Percentiles rank a stretch among this genome's conserved stretches.
Evolutionary conservation across 2,113 vertebrate genomes (phyloP).

Genomic region (Callocephalon fimbriatum): DNA sequence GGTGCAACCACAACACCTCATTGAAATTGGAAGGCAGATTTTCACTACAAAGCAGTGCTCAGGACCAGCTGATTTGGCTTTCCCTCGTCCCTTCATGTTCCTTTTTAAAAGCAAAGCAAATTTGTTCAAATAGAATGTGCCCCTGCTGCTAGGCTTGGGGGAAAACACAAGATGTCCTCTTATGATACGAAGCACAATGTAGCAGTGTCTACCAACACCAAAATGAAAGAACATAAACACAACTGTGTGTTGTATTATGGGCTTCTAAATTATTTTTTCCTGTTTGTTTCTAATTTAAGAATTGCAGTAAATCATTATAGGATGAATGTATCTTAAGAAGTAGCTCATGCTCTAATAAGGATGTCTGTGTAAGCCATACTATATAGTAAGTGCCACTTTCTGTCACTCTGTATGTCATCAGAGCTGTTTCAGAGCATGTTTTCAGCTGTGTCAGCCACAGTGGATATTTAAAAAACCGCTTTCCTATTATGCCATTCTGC

Average conservation of each 20-base stretch:
- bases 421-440: background rate
- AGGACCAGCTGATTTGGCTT: background rate
- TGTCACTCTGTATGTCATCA: background rate
- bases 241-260: background rate
- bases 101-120: background rate
- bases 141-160: background rate
- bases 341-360: background rate
- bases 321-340: background rate
- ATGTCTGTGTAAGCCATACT: background rate
- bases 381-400: background rate
- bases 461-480: background rate
- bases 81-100: background rate
- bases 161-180: background rate
- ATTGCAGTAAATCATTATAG: background rate
- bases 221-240: background rate
- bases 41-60: background rate
- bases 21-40: background rate
- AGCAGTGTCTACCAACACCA: background rate
- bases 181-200: fast-evolving
- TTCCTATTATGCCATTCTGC: background rate
- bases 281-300: background rate
- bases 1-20: background rate
- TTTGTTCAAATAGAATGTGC: background rate
- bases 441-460: background rate
- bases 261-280: background rate